These are phyloP conservation scores for Cirrhinus molitorella DNA, from an alignment of 2,797 vertebrate species.

Conservation along the genomic window DNA sequence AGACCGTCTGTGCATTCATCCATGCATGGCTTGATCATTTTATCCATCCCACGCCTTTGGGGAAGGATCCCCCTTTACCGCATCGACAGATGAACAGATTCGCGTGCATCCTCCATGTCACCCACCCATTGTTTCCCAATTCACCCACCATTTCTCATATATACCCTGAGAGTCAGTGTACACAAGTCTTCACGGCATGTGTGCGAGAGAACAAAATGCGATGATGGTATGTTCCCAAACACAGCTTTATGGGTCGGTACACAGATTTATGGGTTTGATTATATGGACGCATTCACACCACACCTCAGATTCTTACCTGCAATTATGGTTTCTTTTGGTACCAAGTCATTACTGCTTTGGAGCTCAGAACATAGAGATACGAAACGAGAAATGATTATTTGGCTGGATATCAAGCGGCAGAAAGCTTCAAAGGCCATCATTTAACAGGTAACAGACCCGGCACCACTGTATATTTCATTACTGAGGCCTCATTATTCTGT, in stretches of 20 bases:
- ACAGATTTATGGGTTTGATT: slow-evolving; percentile 60
- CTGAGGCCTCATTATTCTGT: slow-evolving; percentile 56
- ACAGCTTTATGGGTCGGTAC: slow-evolving; percentile 38
- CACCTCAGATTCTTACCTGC: slow-evolving; percentile 52
- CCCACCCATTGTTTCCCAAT: slow-evolving; percentile 37
- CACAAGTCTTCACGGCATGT: neutral
- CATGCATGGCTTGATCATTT: slow-evolving; percentile 68
- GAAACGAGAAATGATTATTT: slow-evolving; percentile 54
- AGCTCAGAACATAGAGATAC: slow-evolving; percentile 42
- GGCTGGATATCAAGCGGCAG: slow-evolving; percentile 48
- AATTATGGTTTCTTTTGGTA: slow-evolving; percentile 58
- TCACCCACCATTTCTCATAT: slow-evolving; percentile 60
- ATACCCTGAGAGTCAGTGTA: neutral
- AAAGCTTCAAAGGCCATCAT: slow-evolving; percentile 55
- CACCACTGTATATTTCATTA: slow-evolving; percentile 51
- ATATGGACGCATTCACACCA: slow-evolving; percentile 38
- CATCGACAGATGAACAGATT: neutral
- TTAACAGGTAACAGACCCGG: slow-evolving; percentile 59
- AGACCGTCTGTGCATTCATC: slow-evolving; percentile 72
- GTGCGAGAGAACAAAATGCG: slow-evolving; percentile 27
- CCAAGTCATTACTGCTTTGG: slow-evolving; percentile 55
- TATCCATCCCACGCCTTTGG: slow-evolving; percentile 59
- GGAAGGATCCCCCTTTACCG: slow-evolving; percentile 53
- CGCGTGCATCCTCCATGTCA: slow-evolving; percentile 58
- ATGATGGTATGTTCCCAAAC: slow-evolving; percentile 36